Evolutionary conservation across 2,888 invertebrate genomes (phyloP).

Genomic region (Oxystoma pomonae): DNA sequence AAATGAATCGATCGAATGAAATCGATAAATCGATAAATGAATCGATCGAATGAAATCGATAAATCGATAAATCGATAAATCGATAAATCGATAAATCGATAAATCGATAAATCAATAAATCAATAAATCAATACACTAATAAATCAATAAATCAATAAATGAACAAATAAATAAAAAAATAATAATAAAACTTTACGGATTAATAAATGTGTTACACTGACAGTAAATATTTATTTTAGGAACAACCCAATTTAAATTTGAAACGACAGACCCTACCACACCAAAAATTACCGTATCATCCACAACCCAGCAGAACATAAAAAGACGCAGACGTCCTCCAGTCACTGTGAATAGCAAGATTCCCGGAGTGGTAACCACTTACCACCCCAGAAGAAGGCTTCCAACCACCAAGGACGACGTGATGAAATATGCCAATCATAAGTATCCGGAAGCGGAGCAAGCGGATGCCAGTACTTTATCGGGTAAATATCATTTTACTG

Average conservation of each 20-base stretch:
- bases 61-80: too few species aligned
- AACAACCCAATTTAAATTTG: constrained; percentile 12
- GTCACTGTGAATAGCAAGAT: constrained; percentile 39
- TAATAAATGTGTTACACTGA: too few species aligned
- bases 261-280: constrained; percentile 6
- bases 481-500: too few species aligned
- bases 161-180: too few species aligned
- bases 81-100: too few species aligned
- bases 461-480: not conserved
- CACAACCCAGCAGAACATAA: constrained; percentile 12
- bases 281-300: constrained; percentile 4
- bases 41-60: too few species aligned
- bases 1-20: too few species aligned
- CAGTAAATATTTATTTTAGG: constrained; percentile 7
- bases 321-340: constrained; percentile 29
- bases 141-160: too few species aligned
- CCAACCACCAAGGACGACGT: constrained; percentile 21
- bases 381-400: constrained; percentile 43
- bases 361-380: constrained; percentile 44
- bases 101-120: too few species aligned
- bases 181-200: too few species aligned
- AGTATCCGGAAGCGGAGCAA: constrained; percentile 17
- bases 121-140: too few species aligned
- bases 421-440: constrained; percentile 37
- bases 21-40: too few species aligned